Evolutionary conservation across 53 echinoderm and acorn worm species (phyloP).

Genomic region (Apostichopus leukothele): DNA sequence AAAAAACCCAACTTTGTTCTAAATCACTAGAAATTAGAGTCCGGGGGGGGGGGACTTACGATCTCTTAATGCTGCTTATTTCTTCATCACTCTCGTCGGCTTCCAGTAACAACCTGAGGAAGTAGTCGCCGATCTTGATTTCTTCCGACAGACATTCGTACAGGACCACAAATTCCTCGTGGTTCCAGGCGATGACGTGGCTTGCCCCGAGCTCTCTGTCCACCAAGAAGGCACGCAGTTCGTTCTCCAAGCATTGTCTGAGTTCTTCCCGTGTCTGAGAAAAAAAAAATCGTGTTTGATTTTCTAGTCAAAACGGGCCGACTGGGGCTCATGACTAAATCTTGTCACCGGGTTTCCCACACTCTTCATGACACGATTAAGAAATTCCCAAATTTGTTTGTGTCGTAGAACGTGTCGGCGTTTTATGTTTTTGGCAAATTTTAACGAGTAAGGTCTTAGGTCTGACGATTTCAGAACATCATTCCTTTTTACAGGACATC

Average conservation of each 20-base stretch:
- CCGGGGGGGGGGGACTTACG: constrained; percentile 59
- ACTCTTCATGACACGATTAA: too few relatives aligned
- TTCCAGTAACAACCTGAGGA: constrained; percentile 86
- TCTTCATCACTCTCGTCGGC: constrained; percentile 95
- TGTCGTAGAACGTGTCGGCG: too few relatives aligned
- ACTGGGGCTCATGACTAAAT: too few relatives aligned
- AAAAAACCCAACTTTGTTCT: too few relatives aligned
- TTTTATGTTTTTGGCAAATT: too few relatives aligned
- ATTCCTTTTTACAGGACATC: too few relatives aligned
- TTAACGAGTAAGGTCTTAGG: too few relatives aligned
- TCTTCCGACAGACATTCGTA: constrained; percentile 92
- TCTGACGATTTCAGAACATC: too few relatives aligned
- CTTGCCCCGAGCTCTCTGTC: constrained; percentile 89
- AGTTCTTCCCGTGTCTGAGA: constrained; percentile 93
- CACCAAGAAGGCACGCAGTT: constrained; percentile 91
- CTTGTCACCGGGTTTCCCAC: too few relatives aligned
- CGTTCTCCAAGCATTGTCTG: constrained; percentile 86
- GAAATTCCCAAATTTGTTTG: too few relatives aligned
- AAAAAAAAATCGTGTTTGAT: not conserved
- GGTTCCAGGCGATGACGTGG: constrained; percentile 95
- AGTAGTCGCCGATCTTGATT: constrained; percentile 99
- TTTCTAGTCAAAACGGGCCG: not conserved
- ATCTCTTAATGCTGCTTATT: constrained; percentile 92
- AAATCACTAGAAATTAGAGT: too few relatives aligned
- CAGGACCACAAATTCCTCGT: constrained; percentile 94